Base-by-base conservation (phyloP, 2,797 vertebrate genomes). In the Peromyscus nudipes region DNA sequence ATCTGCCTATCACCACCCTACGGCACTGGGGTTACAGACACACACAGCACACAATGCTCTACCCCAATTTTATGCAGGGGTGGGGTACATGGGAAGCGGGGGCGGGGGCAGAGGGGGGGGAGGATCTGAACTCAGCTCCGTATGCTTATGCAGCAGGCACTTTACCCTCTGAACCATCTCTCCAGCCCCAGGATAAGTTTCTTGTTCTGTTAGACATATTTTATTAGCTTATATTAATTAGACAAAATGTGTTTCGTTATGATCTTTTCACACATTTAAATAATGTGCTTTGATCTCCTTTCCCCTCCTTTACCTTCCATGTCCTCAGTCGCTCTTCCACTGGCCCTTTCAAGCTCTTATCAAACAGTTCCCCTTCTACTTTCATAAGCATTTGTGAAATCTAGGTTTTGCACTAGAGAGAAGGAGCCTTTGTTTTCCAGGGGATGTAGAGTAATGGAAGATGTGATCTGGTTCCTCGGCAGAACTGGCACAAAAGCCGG, bases 391-490 rank as follows among this genome's bases (percentile, higher is more conserved):
- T 25, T 77, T n/a, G 52, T 77, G 34, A 34, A 89, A 62, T 89
- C 13, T 64, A 49, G 73, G 40, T 27, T 89, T 89, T 89, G 73
- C 17, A 1, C 2, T 1, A 34, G 7, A 31, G 49, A 31, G 86
- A 57, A 87, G 16, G 79, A 31, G 89, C n/a, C 52, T 84, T 94
- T 86, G 29, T 82, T 71, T 92, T 71, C 17, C 27, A 75, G 83
- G 77, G 73, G 65, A n/a, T 21, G 13, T 21, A 62, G 49, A 83
- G n/a, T 91, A 73, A 73, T 64, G 75, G 57, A 79, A 60, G 69
- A 57, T 31, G 31, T 67, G 49, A 55, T 67, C n/a, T 9, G 9
- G 4, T 19, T 49, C 6, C 25, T 71, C 4, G 1, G 57, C 69
- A 69, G 65, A 52, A 52, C 13, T 11, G 71, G 46, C 67, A 8